Conservation (phyloP, 2,888 invertebrate species). For the Andrena chrysosceles region DNA sequence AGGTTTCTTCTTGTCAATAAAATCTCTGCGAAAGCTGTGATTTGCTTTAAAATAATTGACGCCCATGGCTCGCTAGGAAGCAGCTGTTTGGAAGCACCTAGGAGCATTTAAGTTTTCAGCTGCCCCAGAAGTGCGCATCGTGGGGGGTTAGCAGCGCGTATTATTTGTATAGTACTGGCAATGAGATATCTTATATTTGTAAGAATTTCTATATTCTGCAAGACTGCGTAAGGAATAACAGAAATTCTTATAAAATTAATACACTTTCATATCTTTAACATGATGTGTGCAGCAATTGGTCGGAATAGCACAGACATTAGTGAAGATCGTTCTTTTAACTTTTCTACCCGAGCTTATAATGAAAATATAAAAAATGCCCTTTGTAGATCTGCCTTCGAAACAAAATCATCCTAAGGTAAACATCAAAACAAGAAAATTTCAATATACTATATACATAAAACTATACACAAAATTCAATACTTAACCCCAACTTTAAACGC, state of each 20-base stretch:
- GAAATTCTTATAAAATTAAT: not conserved
- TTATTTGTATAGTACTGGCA: not conserved
- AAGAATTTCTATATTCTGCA: not conserved
- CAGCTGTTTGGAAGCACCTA: conserved; percentile 27
- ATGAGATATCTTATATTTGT: not conserved
- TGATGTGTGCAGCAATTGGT: no score
- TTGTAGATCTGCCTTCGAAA: no score
- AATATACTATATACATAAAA: no score
- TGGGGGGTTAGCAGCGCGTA: not conserved
- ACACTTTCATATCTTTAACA: not conserved
- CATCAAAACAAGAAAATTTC: no score
- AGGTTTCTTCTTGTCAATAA: not conserved
- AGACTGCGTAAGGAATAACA: not conserved
- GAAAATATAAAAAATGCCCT: no score
- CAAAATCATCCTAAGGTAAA: no score
- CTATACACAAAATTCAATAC: no score
- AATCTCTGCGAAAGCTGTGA: not conserved
- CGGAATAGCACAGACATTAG: no score
- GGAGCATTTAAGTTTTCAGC: conserved; percentile 9
- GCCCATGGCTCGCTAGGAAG: not conserved
- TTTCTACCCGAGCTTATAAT: no score
- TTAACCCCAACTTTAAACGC: no score
- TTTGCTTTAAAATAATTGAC: conserved; percentile 6
- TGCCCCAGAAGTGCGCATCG: not conserved
- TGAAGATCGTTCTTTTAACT: no score